Conservation (phyloP, 2,797 vertebrate species). For the Todus mexicanus region DNA sequence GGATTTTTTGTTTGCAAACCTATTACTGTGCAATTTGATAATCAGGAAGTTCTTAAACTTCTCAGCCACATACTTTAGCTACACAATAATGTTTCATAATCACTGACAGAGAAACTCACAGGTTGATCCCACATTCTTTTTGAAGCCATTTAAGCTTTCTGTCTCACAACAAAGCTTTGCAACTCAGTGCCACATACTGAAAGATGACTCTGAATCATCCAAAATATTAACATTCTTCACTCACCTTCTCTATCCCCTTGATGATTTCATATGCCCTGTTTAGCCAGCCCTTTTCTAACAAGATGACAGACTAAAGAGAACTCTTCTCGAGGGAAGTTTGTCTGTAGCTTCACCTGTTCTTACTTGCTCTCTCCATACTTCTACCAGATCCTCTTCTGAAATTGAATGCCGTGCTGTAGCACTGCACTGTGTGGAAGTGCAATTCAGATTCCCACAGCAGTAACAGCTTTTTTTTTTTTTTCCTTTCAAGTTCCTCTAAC, state of each 20-base stretch:
- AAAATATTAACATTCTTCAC: neutral
- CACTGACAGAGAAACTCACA: neutral
- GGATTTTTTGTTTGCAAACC: neutral
- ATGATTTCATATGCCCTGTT: neutral
- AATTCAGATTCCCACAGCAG: neutral
- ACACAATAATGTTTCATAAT: neutral
- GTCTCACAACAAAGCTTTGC: neutral
- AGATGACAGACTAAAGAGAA: neutral
- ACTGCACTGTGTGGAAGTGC: neutral
- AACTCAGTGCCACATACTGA: neutral
- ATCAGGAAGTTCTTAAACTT: neutral
- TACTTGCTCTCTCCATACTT: neutral
- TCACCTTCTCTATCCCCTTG: neutral
- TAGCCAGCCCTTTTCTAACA: neutral
- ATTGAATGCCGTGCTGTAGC: neutral
- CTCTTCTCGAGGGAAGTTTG: neutral
- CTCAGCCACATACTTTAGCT: neutral
- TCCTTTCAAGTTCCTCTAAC: neutral
- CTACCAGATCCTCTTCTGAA: neutral
- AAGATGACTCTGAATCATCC: constrained; percentile 31
- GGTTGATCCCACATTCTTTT: neutral
- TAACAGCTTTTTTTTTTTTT: neutral
- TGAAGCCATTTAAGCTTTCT: neutral
- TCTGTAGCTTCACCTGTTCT: neutral
- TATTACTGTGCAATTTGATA: neutral